phyloP scores from a whole-genome alignment of 2,113 vertebrate species.

The Cathartes aura region DNA sequence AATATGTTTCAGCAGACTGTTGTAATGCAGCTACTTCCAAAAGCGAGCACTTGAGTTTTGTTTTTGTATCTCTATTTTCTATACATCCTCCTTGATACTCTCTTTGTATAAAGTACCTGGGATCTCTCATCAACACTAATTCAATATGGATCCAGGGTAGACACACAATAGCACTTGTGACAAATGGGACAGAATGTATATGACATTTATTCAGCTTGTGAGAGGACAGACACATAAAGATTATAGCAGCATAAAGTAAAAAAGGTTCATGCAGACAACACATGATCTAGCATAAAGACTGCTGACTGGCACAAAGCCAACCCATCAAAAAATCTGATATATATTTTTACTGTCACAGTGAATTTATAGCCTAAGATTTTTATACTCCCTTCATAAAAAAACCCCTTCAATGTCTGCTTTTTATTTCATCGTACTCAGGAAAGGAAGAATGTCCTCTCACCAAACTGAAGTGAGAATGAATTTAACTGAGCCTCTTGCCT shows the following conservation, averaged over 20 bases:
- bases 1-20: neutral
- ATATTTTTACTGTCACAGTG: neutral
- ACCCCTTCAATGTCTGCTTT: neutral
- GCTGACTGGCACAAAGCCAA: conserved; percentile 7
- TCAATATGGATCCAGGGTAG: neutral
- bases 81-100: neutral
- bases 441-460: neutral
- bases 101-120: neutral
- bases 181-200: conserved; percentile 16
- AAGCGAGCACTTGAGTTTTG: neutral
- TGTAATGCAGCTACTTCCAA: neutral
- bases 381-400: neutral
- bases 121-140: neutral
- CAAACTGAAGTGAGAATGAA: neutral
- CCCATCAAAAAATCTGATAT: neutral
- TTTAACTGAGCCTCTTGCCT: neutral
- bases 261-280: neutral
- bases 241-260: neutral
- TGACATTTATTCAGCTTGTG: conserved; percentile 1
- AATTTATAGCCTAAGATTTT: conserved; percentile 29
- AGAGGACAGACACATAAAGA: conserved; percentile 19
- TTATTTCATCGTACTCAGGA: neutral
- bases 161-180: neutral
- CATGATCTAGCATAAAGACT: neutral
- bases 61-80: neutral